Conservation (phyloP, 2,888 invertebrate species). For the Barypeithes pellucidus region DNA sequence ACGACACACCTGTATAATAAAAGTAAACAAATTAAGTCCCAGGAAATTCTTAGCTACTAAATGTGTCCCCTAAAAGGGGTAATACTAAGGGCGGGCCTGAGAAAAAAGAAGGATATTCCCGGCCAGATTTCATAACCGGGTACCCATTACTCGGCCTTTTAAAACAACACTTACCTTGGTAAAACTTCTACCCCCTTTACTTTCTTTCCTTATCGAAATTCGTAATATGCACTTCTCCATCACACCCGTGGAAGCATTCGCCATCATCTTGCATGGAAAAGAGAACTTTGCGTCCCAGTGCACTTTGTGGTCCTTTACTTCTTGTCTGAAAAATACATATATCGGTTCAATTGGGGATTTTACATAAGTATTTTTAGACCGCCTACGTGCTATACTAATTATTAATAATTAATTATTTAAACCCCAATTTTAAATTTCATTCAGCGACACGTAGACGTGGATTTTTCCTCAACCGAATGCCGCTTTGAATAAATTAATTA, state of each 20-base stretch:
- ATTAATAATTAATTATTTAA: background rate
- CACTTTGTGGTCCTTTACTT: slow-evolving; percentile 94
- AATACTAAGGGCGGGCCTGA: too few species aligned
- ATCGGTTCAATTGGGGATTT: background rate
- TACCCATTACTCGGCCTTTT: too few species aligned
- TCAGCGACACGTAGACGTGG: background rate
- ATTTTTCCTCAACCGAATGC: slow-evolving; percentile 1
- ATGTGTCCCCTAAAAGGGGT: too few species aligned
- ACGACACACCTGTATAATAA: too few species aligned
- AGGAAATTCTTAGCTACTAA: too few species aligned
- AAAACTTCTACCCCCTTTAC: slow-evolving; percentile 73
- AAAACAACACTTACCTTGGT: slow-evolving; percentile 44
- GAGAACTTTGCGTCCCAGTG: slow-evolving; percentile 93
- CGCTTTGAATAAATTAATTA: slow-evolving; percentile 17
- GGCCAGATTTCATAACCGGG: too few species aligned
- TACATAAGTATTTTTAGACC: background rate
- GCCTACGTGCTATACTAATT: background rate
- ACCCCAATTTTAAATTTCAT: background rate
- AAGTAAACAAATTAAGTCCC: too few species aligned
- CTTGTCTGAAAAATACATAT: slow-evolving; percentile 79
- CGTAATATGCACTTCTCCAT: slow-evolving; percentile 94
- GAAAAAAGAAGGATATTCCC: too few species aligned
- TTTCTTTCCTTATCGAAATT: slow-evolving; percentile 95
- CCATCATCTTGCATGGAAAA: slow-evolving; percentile 97
- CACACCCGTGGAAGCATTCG: slow-evolving; percentile 94